Evolutionary conservation across 2,113 vertebrate species (phyloP).

Genomic region (Odontophorus gujanensis): DNA sequence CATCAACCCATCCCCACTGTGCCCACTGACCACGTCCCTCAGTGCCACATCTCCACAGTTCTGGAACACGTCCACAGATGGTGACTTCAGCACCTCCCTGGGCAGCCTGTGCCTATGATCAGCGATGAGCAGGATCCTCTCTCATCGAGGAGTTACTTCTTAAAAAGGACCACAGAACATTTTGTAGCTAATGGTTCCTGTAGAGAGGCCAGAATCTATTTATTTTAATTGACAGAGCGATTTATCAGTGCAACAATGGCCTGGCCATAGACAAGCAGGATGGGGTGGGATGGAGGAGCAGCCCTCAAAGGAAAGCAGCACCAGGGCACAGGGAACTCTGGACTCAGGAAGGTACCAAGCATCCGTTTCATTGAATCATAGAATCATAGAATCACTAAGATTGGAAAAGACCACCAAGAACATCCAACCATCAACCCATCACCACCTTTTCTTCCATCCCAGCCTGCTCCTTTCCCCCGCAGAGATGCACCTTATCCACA

Average conservation of each 20-base stretch:
- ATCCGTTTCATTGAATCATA: background rate
- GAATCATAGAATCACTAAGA: no score
- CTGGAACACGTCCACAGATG: no score
- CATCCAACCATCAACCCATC: background rate
- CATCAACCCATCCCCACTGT: no score
- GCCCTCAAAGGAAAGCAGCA: background rate
- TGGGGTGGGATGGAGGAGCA: no score
- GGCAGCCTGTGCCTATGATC: no score
- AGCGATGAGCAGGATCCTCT: background rate
- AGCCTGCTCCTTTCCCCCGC: background rate
- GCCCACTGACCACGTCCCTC: no score
- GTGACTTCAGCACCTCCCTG: no score
- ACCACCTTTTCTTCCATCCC: background rate
- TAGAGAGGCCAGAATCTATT: background rate
- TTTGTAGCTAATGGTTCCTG: background rate
- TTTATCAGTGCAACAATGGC: background rate
- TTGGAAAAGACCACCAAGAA: no score
- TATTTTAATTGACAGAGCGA: background rate
- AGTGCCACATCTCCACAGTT: no score
- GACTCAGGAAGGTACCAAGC: background rate
- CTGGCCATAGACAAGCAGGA: background rate
- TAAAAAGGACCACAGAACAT: background rate
- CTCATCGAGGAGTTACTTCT: background rate
- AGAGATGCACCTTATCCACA: background rate
- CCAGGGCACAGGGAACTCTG: no score